Conservation (phyloP, 2,888 invertebrate species). For the Schrankia costaestrigalis region DNA sequence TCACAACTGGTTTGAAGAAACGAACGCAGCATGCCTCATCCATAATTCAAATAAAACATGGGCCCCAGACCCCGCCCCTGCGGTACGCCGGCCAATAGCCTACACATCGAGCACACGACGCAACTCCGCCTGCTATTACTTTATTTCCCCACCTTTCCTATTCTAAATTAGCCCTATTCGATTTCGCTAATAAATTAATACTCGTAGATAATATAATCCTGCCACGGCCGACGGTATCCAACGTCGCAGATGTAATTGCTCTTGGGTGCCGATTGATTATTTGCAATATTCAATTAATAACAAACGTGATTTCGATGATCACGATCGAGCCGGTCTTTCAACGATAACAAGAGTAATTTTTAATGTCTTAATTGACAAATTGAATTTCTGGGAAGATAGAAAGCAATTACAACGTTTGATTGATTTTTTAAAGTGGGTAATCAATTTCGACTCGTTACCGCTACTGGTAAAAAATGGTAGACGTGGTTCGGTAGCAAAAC, state of each 20-base stretch:
- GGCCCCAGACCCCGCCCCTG: conserved; percentile 77
- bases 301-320: conserved; percentile 58
- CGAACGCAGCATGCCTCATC: conserved; percentile 69
- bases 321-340: conserved; percentile 44
- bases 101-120: conserved; percentile 54
- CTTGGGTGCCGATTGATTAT: conserved; percentile 64
- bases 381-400: conserved; percentile 45
- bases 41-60: conserved; percentile 80
- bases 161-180: conserved; percentile 67
- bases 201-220: conserved; percentile 61
- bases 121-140: conserved; percentile 72
- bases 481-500: conserved; percentile 35
- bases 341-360: conserved; percentile 45
- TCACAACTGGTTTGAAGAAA: conserved; percentile 74
- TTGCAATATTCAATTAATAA: conserved; percentile 69
- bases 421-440: conserved; percentile 41
- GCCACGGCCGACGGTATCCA: conserved; percentile 45
- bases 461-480: conserved; percentile 42
- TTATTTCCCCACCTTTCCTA: conserved; percentile 68
- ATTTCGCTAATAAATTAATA: conserved; percentile 70
- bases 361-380: conserved; percentile 63
- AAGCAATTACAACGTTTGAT: conserved; percentile 44
- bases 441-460: conserved; percentile 38
- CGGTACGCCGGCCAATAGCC: conserved; percentile 72
- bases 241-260: conserved; percentile 52